Percentiles rank a stretch among this genome's conserved stretches.
These are phyloP conservation scores for Dicrurus megarhynchus DNA, from an alignment of 2,113 vertebrate genomes.

Conservation along the genomic window DNA sequence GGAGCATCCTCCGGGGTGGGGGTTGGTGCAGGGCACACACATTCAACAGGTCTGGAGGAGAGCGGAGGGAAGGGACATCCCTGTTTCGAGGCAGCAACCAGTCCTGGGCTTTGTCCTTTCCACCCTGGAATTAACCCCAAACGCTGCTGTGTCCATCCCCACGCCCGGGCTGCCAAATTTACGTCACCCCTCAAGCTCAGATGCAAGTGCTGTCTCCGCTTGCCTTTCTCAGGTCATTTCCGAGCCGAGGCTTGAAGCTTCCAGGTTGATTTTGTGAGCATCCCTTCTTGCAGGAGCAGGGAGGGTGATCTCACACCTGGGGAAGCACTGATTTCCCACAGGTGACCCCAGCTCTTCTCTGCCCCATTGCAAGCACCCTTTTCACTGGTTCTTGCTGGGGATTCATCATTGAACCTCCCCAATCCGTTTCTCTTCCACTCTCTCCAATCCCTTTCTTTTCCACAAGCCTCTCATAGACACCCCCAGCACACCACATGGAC, in stretches of 20 bases:
- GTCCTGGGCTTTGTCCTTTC: background rate
- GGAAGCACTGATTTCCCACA: background rate
- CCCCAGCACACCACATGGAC: background rate
- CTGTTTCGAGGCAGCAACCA: background rate
- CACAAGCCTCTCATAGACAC: background rate
- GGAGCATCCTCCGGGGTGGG: background rate
- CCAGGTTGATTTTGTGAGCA: background rate
- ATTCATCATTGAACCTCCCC: background rate
- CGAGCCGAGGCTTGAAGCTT: background rate
- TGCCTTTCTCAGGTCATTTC: background rate
- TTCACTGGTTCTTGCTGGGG: background rate
- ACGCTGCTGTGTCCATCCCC: background rate
- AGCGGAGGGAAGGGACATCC: background rate
- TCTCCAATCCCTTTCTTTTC: background rate
- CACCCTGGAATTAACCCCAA: background rate
- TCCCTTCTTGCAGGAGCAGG: background rate
- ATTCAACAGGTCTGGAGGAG: background rate
- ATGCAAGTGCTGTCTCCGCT: background rate
- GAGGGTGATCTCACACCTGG: background rate
- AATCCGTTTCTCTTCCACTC: background rate
- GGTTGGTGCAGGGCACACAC: fast-evolving
- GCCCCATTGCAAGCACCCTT: background rate
- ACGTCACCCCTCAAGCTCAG: background rate
- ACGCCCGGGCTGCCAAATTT: fast-evolving
- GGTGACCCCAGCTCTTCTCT: background rate